These are phyloP conservation scores for Aphidoletes aphidimyza DNA, from an alignment of 2,888 invertebrate genomes.

Conservation along the genomic window DNA sequence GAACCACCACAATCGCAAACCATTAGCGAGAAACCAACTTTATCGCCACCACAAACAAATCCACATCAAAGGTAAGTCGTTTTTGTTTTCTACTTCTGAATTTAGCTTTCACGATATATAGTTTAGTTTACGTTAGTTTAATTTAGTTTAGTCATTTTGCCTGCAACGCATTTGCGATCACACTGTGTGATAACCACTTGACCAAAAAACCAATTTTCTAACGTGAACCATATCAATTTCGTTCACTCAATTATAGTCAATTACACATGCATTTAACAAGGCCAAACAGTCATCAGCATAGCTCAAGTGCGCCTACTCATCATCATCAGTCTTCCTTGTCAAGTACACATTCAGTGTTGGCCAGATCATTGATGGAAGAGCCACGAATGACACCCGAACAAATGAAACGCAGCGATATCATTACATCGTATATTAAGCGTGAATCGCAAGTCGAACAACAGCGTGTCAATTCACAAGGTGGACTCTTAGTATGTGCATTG, in stretches of 20 bases:
- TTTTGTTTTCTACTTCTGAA: not conserved
- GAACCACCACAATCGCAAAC: constrained; percentile 59
- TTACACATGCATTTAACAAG: constrained; percentile 70
- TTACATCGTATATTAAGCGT: constrained; percentile 91
- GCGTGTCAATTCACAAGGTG: constrained; percentile 23
- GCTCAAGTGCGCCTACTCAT: constrained; percentile 53
- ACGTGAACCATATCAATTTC: too few species aligned
- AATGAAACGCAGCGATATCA: constrained; percentile 89
- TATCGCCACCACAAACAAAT: constrained; percentile 67
- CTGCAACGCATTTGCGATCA: too few species aligned
- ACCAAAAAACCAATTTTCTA: too few species aligned
- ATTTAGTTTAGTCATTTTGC: too few species aligned
- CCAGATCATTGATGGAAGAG: constrained; percentile 91
- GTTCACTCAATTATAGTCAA: constrained; percentile 62
- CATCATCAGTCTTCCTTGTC: constrained; percentile 73
- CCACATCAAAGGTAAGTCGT: constrained; percentile 58
- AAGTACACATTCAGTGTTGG: constrained; percentile 88
- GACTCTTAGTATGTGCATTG: constrained; percentile 53
- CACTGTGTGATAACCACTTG: too few species aligned
- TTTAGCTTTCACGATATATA: too few species aligned
- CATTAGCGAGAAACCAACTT: constrained; percentile 67
- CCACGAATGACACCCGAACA: constrained; percentile 93
- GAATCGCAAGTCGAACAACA: constrained; percentile 67
- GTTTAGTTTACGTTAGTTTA: too few species aligned
- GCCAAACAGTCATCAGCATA: constrained; percentile 60